Evolutionary conservation across 1,140 invertebrate genomes (phyloP).

Genomic region (Zophobas morio): DNA sequence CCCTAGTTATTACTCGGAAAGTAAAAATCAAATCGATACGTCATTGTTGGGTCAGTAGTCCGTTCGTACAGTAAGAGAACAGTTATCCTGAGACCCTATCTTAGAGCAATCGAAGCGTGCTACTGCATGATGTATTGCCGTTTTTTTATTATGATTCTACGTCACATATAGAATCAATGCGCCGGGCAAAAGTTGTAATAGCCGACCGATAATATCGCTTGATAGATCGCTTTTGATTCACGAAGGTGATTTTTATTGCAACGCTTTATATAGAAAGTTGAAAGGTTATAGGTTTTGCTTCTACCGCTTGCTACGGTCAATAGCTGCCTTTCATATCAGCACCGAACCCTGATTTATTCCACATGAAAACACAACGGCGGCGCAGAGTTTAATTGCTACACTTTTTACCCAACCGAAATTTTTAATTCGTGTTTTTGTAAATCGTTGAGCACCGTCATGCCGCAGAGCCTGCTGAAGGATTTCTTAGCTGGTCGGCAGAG

Average conservation of each 20-base stretch:
- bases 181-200: conserved; percentile 56
- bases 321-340: conserved; percentile 58
- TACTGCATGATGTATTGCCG: conserved; percentile 58
- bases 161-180: conserved; percentile 54
- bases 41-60: conserved; percentile 22
- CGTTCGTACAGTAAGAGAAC: background rate
- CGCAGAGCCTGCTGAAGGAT: conserved; percentile 53
- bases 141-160: conserved; percentile 58
- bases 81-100: conserved; percentile 47
- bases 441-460: conserved; percentile 12
- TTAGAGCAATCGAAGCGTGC: conserved; percentile 44
- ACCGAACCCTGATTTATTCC: conserved; percentile 31
- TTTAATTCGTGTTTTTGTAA: conserved; percentile 23
- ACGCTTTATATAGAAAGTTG: conserved; percentile 62
- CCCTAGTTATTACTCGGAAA: no score
- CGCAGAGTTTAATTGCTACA: conserved; percentile 49
- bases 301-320: conserved; percentile 55
- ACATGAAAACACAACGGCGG: conserved; percentile 20
- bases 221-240: conserved; percentile 64
- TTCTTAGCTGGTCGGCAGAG: conserved; percentile 60
- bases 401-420: conserved; percentile 47
- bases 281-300: conserved; percentile 59
- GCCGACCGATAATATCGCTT: conserved; percentile 62
- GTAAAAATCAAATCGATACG: background rate
- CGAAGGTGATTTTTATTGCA: conserved; percentile 65